Conservation (phyloP, 2,797 vertebrate genomes). For the Eulemur coronatus region DNA sequence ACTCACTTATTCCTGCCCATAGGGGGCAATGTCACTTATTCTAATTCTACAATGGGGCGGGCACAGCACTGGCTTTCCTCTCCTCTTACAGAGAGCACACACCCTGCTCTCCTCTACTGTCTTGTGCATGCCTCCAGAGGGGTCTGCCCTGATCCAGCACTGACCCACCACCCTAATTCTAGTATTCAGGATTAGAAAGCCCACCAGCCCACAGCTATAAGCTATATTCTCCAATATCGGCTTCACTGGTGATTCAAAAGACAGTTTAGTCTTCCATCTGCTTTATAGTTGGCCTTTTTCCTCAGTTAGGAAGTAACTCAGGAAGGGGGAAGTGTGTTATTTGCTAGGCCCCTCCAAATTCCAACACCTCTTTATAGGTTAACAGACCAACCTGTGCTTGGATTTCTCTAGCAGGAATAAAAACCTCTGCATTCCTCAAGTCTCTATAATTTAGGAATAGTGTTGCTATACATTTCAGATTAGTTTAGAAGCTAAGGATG, state of each 20-base stretch:
- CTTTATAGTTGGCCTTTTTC: background rate
- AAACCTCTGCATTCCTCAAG: background rate
- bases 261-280: background rate
- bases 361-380: background rate
- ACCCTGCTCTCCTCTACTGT: background rate
- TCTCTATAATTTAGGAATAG: background rate
- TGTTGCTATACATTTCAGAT: background rate
- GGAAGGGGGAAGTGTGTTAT: background rate
- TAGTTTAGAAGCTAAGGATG: background rate
- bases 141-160: background rate
- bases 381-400: background rate
- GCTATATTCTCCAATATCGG: background rate
- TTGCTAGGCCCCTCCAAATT: background rate
- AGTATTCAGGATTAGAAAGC: background rate
- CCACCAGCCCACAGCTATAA: background rate
- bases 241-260: too few relatives aligned
- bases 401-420: background rate
- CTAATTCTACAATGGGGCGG: too few relatives aligned
- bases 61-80: background rate
- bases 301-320: background rate
- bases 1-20: background rate
- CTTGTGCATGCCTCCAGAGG: too few relatives aligned
- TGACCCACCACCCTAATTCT: background rate
- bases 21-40: rapidly evolving
- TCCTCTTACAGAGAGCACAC: background rate